phyloP scores from a whole-genome alignment of 92 coral and sea anemone species.

The Phenganax marumi region DNA sequence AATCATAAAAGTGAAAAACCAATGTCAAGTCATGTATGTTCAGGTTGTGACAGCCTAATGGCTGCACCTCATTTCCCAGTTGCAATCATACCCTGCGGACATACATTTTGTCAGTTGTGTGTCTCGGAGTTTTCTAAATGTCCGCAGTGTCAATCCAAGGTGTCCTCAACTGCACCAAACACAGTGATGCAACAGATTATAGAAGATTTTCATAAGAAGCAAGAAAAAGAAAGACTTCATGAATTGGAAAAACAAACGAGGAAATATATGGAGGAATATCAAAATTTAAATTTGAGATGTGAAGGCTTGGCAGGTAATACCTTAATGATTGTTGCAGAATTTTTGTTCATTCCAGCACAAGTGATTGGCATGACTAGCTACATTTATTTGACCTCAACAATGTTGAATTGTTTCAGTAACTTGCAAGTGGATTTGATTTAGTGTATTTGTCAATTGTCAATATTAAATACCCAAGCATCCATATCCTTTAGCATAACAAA shows the following conservation, averaged over 20 bases:
- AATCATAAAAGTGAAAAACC: constrained; percentile 51
- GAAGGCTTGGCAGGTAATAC: constrained; percentile 74
- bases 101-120: constrained; percentile 85
- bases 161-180: constrained; percentile 84
- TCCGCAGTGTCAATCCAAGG: constrained; percentile 75
- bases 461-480: background rate
- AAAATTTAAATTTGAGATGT: constrained; percentile 77
- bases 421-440: no score
- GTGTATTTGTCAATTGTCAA: background rate
- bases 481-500: no score
- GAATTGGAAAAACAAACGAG: constrained; percentile 93
- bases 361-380: no score
- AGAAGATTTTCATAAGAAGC: constrained; percentile 69
- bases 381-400: no score
- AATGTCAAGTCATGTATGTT: constrained; percentile 84
- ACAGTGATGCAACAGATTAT: constrained; percentile 92
- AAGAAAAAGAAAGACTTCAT: constrained; percentile 84
- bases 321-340: background rate
- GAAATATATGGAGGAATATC: constrained; percentile 94
- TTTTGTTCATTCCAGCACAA: background rate
- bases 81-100: constrained; percentile 97
- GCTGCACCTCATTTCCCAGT: constrained; percentile 78
- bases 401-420: no score
- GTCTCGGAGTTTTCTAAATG: constrained; percentile 78
- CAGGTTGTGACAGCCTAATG: constrained; percentile 79